These are phyloP conservation scores for Illadopsis cleaveri DNA, from an alignment of 2,113 vertebrate species.

Conservation along the genomic window DNA sequence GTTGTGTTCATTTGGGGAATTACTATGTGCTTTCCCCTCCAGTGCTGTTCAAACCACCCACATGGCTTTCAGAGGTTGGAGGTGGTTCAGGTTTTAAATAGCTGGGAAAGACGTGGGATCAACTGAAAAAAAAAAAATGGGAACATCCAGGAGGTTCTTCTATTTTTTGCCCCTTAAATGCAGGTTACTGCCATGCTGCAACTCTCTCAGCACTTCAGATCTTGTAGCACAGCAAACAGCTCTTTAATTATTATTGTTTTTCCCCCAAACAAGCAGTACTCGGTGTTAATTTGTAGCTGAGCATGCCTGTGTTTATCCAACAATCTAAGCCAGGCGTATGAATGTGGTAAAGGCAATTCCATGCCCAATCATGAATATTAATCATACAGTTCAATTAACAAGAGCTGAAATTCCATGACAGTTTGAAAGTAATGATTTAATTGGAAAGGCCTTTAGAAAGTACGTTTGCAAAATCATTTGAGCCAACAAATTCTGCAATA, in stretches of 20 bases:
- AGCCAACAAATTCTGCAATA: neutral
- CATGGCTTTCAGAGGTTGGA: neutral
- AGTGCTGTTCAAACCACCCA: neutral
- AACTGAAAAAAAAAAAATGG: neutral
- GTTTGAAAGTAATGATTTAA: constrained; percentile 55
- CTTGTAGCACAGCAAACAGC: neutral
- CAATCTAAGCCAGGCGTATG: neutral
- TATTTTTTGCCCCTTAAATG: neutral
- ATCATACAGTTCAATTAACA: constrained; percentile 53
- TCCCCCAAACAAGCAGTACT: neutral
- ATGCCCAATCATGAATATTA: constrained; percentile 42
- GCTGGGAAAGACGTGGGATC: neutral
- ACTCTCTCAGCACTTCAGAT: neutral
- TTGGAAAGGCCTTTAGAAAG: constrained; percentile 20
- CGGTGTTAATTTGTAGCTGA: constrained; percentile 15
- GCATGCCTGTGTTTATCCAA: neutral
- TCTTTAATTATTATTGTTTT: neutral
- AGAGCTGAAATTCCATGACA: constrained; percentile 53
- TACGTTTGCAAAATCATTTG: neutral
- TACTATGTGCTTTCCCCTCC: neutral
- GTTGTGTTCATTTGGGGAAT: neutral
- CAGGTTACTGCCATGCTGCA: neutral
- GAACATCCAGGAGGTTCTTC: neutral
- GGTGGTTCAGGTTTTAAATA: constrained; percentile 20
- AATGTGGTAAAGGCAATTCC: constrained; percentile 35